phyloP scores from a whole-genome alignment of 1,140 invertebrate genomes.

The Prorops nasuta region DNA sequence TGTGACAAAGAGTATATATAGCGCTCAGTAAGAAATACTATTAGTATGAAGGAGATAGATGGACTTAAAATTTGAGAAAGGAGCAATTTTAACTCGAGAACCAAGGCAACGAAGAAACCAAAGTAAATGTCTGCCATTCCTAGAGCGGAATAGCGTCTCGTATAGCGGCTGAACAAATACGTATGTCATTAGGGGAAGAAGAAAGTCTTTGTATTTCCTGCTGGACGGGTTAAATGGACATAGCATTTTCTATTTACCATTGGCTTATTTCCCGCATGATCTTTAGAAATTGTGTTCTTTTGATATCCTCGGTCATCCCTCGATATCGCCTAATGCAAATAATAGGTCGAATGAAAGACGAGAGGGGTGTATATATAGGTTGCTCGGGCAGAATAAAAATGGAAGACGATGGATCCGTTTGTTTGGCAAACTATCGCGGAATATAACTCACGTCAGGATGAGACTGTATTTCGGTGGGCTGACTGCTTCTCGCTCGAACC shows the following conservation, averaged over 20 bases:
- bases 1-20: no score
- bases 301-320: no score
- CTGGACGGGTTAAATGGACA: no score
- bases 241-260: no score
- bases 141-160: conserved; percentile 25
- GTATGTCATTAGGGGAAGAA: conserved; percentile 15
- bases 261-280: no score
- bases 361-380: no score
- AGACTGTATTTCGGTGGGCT: conserved; percentile 18
- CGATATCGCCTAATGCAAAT: no score
- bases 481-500: conserved; percentile 23
- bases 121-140: conserved; percentile 31
- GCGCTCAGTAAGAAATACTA: no score
- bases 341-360: no score
- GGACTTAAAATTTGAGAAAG: conserved; percentile 22
- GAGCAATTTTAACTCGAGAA: conserved; percentile 11
- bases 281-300: no score
- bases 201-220: neutral
- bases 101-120: conserved; percentile 26
- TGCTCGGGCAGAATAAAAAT: no score
- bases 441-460: conserved; percentile 20
- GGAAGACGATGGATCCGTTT: no score
- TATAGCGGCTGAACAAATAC: conserved; percentile 27
- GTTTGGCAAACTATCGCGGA: conserved; percentile 7
- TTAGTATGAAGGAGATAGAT: conserved; percentile 4